Evolutionary conservation across 2,113 vertebrate genomes (phyloP).

Genomic region (Neoarius graeffei): DNA sequence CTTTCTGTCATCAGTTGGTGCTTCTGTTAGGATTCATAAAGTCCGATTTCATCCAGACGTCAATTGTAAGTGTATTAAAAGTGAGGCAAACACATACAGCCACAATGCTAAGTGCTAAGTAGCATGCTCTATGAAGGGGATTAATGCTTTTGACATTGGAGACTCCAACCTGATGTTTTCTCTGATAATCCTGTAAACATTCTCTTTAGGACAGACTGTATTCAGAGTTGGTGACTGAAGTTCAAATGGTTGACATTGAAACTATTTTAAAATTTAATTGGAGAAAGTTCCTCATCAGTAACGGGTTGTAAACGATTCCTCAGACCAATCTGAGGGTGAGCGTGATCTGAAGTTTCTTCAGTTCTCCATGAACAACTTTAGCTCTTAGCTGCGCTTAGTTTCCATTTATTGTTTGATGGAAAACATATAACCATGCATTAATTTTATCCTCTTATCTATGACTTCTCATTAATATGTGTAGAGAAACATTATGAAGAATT

Average conservation of each 20-base stretch:
- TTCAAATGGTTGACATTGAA: neutral
- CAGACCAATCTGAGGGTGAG: no score
- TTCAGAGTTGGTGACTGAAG: neutral
- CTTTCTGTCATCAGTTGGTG: neutral
- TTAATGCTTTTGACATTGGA: neutral
- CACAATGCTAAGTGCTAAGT: neutral
- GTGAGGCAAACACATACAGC: neutral
- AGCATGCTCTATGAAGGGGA: neutral
- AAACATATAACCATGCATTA: neutral
- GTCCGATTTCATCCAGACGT: neutral
- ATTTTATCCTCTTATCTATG: neutral
- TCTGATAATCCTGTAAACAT: neutral
- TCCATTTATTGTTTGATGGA: no score
- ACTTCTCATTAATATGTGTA: no score
- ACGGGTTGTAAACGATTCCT: no score
- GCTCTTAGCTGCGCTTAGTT: neutral
- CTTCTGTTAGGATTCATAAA: neutral
- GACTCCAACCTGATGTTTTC: neutral
- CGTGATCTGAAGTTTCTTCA: no score
- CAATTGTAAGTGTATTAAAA: neutral
- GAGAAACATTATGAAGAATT: no score
- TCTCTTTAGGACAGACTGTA: neutral
- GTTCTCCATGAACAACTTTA: neutral
- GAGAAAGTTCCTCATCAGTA: no score
- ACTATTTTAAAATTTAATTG: no score